phyloP scores from a whole-genome alignment of 2,113 vertebrate genomes.

The Anoura caudifer region DNA sequence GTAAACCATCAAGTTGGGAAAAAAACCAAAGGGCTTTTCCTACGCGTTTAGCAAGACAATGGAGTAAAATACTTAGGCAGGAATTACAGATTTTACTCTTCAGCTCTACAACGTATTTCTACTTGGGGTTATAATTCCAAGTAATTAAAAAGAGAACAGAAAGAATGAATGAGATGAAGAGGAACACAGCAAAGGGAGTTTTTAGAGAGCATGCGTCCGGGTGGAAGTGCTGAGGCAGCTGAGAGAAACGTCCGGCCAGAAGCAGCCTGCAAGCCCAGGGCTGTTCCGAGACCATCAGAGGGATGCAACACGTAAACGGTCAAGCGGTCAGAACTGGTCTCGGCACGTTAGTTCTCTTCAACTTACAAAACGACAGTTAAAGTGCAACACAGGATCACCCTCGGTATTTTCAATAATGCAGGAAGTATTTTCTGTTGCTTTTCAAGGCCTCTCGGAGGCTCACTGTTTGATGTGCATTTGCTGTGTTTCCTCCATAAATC shows the following conservation, averaged over 20 bases:
- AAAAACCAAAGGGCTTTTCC: not conserved
- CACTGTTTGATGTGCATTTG: not conserved
- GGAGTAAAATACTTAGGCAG: not conserved
- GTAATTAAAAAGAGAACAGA: not conserved
- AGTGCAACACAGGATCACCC: not conserved
- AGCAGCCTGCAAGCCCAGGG: not conserved
- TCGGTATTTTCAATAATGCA: not conserved
- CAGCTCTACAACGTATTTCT: not conserved
- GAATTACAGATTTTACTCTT: not conserved
- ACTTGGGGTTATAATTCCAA: not conserved
- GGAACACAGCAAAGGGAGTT: not conserved
- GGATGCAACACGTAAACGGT: not conserved
- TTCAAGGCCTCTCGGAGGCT: not conserved
- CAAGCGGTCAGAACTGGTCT: not conserved
- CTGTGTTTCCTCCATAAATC: not conserved
- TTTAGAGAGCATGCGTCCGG: not conserved
- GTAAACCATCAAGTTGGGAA: not conserved
- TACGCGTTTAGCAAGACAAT: not conserved
- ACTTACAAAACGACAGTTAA: not conserved
- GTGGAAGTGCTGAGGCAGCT: not conserved
- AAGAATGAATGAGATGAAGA: not conserved
- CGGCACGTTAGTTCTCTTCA: not conserved
- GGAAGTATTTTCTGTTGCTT: not conserved
- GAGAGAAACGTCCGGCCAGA: not conserved
- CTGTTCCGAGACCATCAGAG: fast-evolving